A percentile compares a stretch with the other conserved stretches of the same genome.
These are phyloP conservation scores for Gnatocerus cornutus DNA, from an alignment of 2,888 invertebrate genomes.

Conservation along the genomic window DNA sequence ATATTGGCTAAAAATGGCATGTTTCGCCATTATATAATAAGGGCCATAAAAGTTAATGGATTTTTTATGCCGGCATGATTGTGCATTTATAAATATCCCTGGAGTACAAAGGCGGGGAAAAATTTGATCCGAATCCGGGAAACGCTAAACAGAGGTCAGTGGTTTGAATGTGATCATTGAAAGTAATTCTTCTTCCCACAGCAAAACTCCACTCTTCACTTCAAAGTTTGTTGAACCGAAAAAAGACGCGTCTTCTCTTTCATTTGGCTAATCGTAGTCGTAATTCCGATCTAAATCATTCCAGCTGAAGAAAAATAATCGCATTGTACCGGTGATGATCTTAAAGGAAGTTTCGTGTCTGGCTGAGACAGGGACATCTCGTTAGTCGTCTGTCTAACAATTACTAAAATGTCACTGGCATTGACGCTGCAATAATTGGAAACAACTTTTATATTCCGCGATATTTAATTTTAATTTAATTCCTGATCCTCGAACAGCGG, in stretches of 20 bases:
- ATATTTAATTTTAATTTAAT: constrained; percentile 69
- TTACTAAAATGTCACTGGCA: constrained; percentile 68
- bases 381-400: constrained; percentile 58
- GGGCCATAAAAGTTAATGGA: constrained; percentile 65
- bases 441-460: constrained; percentile 63
- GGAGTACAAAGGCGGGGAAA: background rate
- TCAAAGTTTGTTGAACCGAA: constrained; percentile 4
- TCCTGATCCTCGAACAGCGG: constrained; percentile 57
- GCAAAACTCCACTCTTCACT: too few species aligned
- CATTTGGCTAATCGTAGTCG: constrained; percentile 1
- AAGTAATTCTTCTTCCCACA: too few species aligned
- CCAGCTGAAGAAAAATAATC: constrained; percentile 14
- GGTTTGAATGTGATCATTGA: too few species aligned
- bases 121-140: background rate
- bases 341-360: constrained; percentile 41
- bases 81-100: constrained; percentile 60
- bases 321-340: constrained; percentile 28
- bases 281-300: background rate
- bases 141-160: background rate
- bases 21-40: constrained; percentile 59
- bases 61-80: constrained; percentile 65
- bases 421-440: constrained; percentile 69
- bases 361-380: constrained; percentile 44
- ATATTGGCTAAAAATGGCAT: constrained; percentile 59
- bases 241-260: background rate